Percentiles rank a stretch among this genome's conserved stretches.
These are phyloP conservation scores for Brenthis daphne DNA, from an alignment of 2,888 invertebrate genomes.

Conservation along the genomic window DNA sequence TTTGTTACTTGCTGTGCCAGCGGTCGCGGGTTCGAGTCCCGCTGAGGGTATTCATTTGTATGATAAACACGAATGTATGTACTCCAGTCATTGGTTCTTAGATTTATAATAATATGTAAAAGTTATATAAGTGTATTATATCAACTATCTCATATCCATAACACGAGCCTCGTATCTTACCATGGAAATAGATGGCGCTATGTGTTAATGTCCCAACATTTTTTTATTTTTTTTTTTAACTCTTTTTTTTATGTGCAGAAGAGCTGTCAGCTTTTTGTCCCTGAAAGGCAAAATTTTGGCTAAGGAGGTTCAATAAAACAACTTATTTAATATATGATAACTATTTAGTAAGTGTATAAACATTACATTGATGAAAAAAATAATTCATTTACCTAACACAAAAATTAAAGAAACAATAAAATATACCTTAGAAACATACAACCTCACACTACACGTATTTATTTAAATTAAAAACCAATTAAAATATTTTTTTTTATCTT, in stretches of 20 bases:
- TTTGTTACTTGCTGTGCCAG: too few relatives aligned
- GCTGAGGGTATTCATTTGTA: too few relatives aligned
- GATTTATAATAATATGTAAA: too few relatives aligned
- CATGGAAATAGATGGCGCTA: too few relatives aligned
- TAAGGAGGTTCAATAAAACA: conserved; percentile 61
- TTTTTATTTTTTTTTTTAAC: too few relatives aligned
- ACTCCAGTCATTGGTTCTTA: too few relatives aligned
- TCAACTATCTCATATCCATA: too few relatives aligned
- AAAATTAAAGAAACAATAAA: conserved; percentile 53
- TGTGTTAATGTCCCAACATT: too few relatives aligned
- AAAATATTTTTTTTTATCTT: conserved; percentile 46
- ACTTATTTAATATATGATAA: conserved; percentile 78
- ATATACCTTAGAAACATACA: conserved; percentile 73
- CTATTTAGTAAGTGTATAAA: conserved; percentile 82
- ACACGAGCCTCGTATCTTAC: too few relatives aligned
- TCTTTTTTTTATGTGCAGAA: background rate
- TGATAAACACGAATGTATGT: too few relatives aligned
- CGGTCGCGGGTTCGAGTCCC: too few relatives aligned
- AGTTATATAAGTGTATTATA: too few relatives aligned
- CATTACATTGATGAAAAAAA: conserved; percentile 80
- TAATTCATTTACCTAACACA: conserved; percentile 78
- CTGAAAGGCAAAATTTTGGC: background rate
- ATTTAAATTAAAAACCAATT: conserved; percentile 56
- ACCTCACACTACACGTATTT: conserved; percentile 75
- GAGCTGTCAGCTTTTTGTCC: background rate